Percentiles rank a stretch among this genome's conserved stretches.
Conservation (phyloP, 1,140 invertebrate genomes). For the Drosophila seguyi region DNA sequence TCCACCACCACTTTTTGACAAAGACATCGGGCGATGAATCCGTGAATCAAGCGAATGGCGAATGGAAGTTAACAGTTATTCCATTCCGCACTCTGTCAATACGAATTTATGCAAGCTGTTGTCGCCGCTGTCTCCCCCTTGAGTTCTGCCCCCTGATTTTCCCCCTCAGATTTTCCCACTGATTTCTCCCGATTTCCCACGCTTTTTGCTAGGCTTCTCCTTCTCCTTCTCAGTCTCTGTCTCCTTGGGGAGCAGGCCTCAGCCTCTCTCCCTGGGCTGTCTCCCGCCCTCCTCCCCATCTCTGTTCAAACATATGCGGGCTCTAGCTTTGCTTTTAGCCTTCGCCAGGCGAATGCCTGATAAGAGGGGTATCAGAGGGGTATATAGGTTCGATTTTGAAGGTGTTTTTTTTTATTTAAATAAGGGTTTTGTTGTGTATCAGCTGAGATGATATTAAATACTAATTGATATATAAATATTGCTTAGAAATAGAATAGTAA, state of each 20-base stretch:
- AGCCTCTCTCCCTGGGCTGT: slow-evolving; percentile 8
- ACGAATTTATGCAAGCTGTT: slow-evolving; percentile 80
- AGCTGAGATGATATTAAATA: background rate
- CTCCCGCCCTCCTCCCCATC: background rate
- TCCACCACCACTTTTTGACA: slow-evolving; percentile 49
- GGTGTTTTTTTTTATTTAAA: too few species aligned
- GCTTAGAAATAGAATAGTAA: background rate
- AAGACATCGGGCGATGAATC: slow-evolving; percentile 63
- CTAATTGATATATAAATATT: background rate
- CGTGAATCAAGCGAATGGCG: slow-evolving; percentile 59
- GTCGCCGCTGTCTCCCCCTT: slow-evolving; percentile 23
- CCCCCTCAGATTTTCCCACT: background rate
- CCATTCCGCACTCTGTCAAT: slow-evolving; percentile 75
- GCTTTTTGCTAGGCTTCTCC: background rate
- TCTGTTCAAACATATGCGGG: slow-evolving; percentile 55
- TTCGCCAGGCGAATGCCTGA: background rate
- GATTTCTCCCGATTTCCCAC: slow-evolving; percentile 6
- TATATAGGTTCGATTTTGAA: background rate
- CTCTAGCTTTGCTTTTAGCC: slow-evolving; percentile 29
- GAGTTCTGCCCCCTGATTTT: background rate
- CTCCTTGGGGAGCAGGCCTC: background rate
- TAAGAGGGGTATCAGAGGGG: background rate
- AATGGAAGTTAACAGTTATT: slow-evolving; percentile 70
- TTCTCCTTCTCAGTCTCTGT: background rate
- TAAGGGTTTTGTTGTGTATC: too few species aligned